Percentiles rank a stretch among this genome's conserved stretches.
These are phyloP conservation scores for Eristalis intricaria DNA, from an alignment of 2,888 invertebrate species.

Conservation along the genomic window DNA sequence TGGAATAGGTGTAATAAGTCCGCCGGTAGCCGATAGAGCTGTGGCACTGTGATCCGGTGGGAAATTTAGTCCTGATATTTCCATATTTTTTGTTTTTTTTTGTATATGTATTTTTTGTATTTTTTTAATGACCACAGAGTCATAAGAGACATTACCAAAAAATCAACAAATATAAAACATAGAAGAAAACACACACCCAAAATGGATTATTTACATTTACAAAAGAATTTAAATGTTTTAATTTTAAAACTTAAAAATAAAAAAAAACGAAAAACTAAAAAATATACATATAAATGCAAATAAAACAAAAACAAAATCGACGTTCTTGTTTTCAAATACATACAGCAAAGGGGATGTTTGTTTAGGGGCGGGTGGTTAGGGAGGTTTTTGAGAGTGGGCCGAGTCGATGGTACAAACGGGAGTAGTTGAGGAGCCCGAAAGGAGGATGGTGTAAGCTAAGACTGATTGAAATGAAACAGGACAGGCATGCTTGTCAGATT, in stretches of 20 bases:
- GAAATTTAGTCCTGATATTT: conserved; percentile 81
- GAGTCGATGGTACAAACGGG: neutral
- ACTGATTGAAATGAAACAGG: neutral
- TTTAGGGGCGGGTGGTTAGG: neutral
- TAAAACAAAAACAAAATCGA: conserved; percentile 37
- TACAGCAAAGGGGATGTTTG: conserved; percentile 57
- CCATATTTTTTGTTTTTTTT: conserved; percentile 77
- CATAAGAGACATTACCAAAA: conserved; percentile 81
- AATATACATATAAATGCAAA: conserved; percentile 67
- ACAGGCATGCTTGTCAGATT: conserved; percentile 36
- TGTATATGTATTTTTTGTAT: conserved; percentile 73
- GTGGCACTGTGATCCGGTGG: conserved; percentile 82
- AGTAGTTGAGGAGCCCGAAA: neutral
- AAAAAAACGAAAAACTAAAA: conserved; percentile 63
- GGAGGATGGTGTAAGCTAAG: neutral
- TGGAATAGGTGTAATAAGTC: conserved; percentile 88
- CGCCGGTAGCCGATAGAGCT: conserved; percentile 81
- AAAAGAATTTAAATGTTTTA: conserved; percentile 77
- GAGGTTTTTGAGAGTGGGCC: neutral
- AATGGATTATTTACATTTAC: conserved; percentile 82
- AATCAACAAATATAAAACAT: conserved; percentile 82
- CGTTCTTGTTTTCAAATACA: conserved; percentile 45
- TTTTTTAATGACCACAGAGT: conserved; percentile 81
- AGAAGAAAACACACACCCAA: conserved; percentile 82
- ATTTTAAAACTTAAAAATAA: conserved; percentile 68